These are phyloP conservation scores for Harpagoxenus sublaevis DNA, from an alignment of 2,888 invertebrate genomes.

Conservation along the genomic window DNA sequence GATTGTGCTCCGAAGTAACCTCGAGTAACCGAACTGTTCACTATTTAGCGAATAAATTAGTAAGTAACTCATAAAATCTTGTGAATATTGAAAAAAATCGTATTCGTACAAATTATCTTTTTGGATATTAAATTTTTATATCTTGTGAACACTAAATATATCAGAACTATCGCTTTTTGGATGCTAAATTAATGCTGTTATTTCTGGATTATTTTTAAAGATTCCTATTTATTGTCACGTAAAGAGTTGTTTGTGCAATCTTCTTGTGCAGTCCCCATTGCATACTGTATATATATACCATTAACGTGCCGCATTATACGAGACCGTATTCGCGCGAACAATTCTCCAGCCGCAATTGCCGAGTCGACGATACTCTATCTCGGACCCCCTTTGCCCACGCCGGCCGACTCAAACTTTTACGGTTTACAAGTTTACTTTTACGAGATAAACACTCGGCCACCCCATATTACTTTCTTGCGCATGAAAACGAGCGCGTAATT, in stretches of 20 bases:
- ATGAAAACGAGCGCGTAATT: slow-evolving; percentile 16
- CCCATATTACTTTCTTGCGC: slow-evolving; percentile 11
- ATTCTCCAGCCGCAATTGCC: slow-evolving; percentile 27
- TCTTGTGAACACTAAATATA: not conserved
- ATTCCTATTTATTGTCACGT: not conserved
- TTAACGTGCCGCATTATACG: slow-evolving; percentile 33
- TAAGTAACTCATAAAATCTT: not conserved
- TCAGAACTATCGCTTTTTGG: not conserved
- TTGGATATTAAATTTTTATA: not conserved
- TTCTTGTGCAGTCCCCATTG: not conserved
- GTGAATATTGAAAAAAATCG: not conserved
- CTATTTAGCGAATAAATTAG: not conserved
- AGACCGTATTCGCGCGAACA: slow-evolving; percentile 16
- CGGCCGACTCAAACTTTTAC: slow-evolving; percentile 6
- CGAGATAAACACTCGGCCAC: slow-evolving; percentile 31
- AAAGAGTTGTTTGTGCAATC: not conserved
- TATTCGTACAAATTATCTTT: not conserved
- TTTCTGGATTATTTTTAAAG: not conserved
- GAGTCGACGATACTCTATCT: slow-evolving; percentile 27
- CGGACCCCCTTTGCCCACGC: not conserved
- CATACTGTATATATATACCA: not conserved
- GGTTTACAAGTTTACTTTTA: slow-evolving; percentile 47
- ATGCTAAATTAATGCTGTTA: not conserved
- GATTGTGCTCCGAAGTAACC: not conserved
- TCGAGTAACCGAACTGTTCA: not conserved